Base-by-base conservation (phyloP, 2,797 vertebrate genomes). In the Clarias fuscus region DNA sequence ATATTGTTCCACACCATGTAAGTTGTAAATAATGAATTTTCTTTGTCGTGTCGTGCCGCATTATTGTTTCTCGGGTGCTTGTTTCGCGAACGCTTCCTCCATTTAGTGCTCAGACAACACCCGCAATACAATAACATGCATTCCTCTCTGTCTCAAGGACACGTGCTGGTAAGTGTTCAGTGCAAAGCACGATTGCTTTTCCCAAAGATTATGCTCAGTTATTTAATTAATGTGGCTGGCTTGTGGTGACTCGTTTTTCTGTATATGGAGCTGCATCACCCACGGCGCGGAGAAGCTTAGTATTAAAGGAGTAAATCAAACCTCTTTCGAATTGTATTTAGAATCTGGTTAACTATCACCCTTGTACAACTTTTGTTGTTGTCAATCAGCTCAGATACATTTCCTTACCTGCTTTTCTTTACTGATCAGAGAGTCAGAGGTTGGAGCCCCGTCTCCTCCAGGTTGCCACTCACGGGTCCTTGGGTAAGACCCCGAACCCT, bases 11-110 rank as follows among this genome's bases (percentile, higher is more conserved):
- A 92, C 92, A 89, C 90, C 48, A 33, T 20, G 18, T 22, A 58
- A 91, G 91, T 91, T 17, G 94, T 95, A 94, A 95, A 96, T 95
- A 95, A 95, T 95, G 95, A 92, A 95, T 94, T 94, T 92, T 94
- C 95, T 86, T 80, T 65, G 75, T 94, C 90, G 92, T 91, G 91
- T 92, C 59, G 64, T 17, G n/a, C 15, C n/a, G 13, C 64, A 68
- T 2, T 82, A n/a, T 82, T 67, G 15, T 67, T 67, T 82, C 5
- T 22, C 33, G 37, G 24, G 5, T 8, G 40, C 40, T 53, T 27
- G 62, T 30, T 82, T 82, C 67, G 62, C 5, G n/a, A 67, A 13
- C 15, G 10, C 5, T 65, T 81, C 7, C 37, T 64, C 43, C 65
- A 62, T 43, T 65, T 61, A 24, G 33, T 7, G 22, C 61, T n/a